Percentiles rank a stretch among this genome's conserved stretches.
phyloP scores from a whole-genome alignment of 2,113 vertebrate species.

The Capra hircus region DNA sequence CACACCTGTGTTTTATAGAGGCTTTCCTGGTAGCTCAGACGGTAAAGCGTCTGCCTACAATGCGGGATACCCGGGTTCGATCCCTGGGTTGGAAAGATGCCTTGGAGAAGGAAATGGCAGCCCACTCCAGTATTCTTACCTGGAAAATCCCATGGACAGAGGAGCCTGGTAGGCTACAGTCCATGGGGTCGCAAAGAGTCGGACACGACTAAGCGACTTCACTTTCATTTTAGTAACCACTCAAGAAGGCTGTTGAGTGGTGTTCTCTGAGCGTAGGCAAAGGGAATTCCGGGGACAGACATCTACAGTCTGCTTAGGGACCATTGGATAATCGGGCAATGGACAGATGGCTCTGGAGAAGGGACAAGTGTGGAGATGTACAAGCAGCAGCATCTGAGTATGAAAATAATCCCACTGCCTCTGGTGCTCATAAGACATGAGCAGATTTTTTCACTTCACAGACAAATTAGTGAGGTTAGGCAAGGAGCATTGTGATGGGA shows the following conservation, averaged over 20 bases:
- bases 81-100: too few species aligned
- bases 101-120: too few species aligned
- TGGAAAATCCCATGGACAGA: too few species aligned
- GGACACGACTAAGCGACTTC: too few species aligned
- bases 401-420: background rate
- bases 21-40: background rate
- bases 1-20: background rate
- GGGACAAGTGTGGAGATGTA: background rate
- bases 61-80: too few species aligned
- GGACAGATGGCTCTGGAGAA: background rate
- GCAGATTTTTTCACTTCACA: background rate
- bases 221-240: background rate
- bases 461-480: conserved; percentile 18
- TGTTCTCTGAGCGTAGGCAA: background rate
- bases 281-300: background rate
- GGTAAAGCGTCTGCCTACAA: too few species aligned
- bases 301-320: background rate
- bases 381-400: background rate
- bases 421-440: background rate
- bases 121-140: too few species aligned
- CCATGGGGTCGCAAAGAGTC: too few species aligned
- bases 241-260: background rate
- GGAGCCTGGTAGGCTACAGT: too few species aligned
- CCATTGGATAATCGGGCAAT: background rate
- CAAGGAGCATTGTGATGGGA: background rate